Evolutionary conservation across 2,797 vertebrate species (phyloP).

Genomic region (Alosa sapidissima): DNA sequence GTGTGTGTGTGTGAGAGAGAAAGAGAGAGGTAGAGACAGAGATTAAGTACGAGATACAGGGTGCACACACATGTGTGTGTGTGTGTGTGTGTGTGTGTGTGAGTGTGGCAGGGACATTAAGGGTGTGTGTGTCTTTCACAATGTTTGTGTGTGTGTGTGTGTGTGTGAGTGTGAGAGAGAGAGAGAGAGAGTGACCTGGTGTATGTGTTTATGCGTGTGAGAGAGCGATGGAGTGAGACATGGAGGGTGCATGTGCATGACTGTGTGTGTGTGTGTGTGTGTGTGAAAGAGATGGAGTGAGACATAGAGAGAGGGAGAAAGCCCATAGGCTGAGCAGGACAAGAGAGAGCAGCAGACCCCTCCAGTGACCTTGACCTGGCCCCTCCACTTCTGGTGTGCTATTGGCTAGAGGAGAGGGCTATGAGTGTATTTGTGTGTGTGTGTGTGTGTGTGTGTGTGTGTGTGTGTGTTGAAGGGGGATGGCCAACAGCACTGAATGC

Average conservation of each 20-base stretch:
- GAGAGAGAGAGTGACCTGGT: neutral
- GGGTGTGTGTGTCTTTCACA: no score
- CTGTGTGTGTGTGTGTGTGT: constrained; percentile 1
- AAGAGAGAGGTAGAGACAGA: neutral
- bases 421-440: neutral
- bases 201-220: neutral
- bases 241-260: neutral
- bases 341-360: neutral
- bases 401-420: neutral
- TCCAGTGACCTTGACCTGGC: neutral
- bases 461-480: neutral
- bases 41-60: no score
- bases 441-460: neutral
- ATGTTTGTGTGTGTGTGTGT: no score
- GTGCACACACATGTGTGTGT: no score
- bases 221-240: neutral
- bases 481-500: constrained; percentile 27
- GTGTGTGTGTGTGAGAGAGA: neutral
- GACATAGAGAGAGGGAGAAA: neutral
- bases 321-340: neutral
- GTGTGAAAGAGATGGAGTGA: neutral
- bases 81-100: no score
- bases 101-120: no score
- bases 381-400: neutral
- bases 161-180: no score